These are phyloP conservation scores for Sylvia atricapilla DNA, from an alignment of 2,113 vertebrate genomes.

Conservation along the genomic window DNA sequence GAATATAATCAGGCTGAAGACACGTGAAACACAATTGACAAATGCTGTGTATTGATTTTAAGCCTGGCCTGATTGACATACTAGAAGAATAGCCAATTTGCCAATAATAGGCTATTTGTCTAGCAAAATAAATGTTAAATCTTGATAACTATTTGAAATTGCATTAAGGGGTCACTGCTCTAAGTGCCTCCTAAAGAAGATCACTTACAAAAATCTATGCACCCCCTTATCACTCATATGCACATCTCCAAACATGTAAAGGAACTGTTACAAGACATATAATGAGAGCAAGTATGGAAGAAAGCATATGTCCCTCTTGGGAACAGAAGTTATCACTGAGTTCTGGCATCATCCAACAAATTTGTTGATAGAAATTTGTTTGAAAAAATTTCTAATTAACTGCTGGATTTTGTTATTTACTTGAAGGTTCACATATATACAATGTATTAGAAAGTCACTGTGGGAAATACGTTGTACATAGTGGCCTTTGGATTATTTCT, in stretches of 20 bases:
- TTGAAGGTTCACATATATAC: neutral
- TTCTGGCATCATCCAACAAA: neutral
- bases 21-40: constrained; percentile 23
- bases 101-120: constrained; percentile 57
- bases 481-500: neutral
- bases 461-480: fast-evolving
- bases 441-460: neutral
- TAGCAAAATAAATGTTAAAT: constrained; percentile 54
- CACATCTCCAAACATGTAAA: neutral
- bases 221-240: neutral
- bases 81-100: constrained; percentile 45
- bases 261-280: neutral
- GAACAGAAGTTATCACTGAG: neutral
- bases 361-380: too few species aligned
- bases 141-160: constrained; percentile 44
- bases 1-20: constrained; percentile 23
- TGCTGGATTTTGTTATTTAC: fast-evolving
- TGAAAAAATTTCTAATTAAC: neutral
- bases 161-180: constrained; percentile 26
- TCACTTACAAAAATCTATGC: constrained; percentile 36
- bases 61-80: constrained; percentile 39
- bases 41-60: constrained; percentile 50
- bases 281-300: neutral
- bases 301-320: neutral
- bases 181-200: constrained; percentile 22